Percentiles rank a stretch among this genome's conserved stretches.
Evolutionary conservation across 2,797 vertebrate genomes (phyloP).

Genomic region (Pangasius djambal): DNA sequence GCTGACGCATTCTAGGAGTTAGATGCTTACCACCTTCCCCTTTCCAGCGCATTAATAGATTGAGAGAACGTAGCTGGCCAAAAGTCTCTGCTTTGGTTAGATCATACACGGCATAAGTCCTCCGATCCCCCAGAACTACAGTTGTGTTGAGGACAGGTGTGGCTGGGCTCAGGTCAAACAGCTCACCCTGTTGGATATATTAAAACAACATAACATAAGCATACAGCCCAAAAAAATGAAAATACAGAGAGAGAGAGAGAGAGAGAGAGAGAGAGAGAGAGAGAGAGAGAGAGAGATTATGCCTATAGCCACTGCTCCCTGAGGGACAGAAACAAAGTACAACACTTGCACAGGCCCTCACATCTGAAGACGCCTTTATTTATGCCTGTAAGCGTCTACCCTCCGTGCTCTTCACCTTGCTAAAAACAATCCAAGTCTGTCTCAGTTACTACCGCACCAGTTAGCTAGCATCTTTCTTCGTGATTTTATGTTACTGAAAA

Average conservation of each 20-base stretch:
- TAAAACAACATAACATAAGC: slow-evolving; percentile 2
- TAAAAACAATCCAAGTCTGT: background rate
- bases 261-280: no score
- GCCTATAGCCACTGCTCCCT: background rate
- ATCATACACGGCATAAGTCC: slow-evolving; percentile 89
- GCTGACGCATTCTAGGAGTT: background rate
- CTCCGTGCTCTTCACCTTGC: background rate
- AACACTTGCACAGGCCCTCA: background rate
- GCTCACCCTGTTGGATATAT: slow-evolving; percentile 79
- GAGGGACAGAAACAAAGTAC: background rate
- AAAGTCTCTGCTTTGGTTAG: slow-evolving; percentile 81
- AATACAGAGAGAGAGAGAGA: no score
- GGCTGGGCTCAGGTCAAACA: slow-evolving; percentile 84
- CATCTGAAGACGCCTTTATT: background rate
- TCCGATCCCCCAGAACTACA: slow-evolving; percentile 85
- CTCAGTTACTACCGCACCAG: background rate
- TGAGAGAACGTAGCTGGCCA: slow-evolving; percentile 85
- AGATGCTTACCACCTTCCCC: slow-evolving; percentile 76
- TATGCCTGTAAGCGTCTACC: no score
- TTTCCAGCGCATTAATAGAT: slow-evolving; percentile 91
- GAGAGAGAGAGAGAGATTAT: no score
- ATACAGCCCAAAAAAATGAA: background rate
- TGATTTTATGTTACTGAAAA: background rate
- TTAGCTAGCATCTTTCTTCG: background rate
- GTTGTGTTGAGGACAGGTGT: slow-evolving; percentile 78